These are phyloP conservation scores for Australoheros facetus DNA, from an alignment of 2,797 vertebrate genomes.

Conservation along the genomic window DNA sequence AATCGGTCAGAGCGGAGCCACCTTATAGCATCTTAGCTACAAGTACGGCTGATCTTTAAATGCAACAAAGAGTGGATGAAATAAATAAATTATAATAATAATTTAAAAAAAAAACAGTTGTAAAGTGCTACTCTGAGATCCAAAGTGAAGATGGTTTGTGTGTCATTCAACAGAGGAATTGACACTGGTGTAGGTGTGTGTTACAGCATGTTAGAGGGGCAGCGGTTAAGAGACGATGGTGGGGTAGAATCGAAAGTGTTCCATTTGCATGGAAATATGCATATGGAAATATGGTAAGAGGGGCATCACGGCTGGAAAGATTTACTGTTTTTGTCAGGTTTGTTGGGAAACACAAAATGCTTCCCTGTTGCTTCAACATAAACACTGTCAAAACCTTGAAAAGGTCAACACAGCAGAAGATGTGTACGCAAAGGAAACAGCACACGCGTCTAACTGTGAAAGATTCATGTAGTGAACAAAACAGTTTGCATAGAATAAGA, in stretches of 20 bases:
- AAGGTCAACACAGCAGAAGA: slow-evolving; percentile 46
- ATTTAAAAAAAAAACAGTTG: slow-evolving; percentile 19
- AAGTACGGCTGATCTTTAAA: slow-evolving; percentile 55
- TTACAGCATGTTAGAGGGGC: slow-evolving; percentile 21
- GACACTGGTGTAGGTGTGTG: slow-evolving; percentile 45
- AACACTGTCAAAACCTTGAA: slow-evolving; percentile 29
- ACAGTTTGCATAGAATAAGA: slow-evolving; percentile 15
- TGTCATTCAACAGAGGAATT: slow-evolving; percentile 48
- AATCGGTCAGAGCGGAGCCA: slow-evolving; percentile 45
- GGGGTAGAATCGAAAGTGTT: slow-evolving; percentile 51
- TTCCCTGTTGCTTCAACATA: slow-evolving; percentile 36
- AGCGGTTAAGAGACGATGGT: slow-evolving; percentile 21
- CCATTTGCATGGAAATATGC: slow-evolving; percentile 70
- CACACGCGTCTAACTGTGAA: slow-evolving; percentile 15
- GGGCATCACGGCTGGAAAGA: slow-evolving; percentile 20
- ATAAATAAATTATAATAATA: neutral
- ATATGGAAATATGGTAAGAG: slow-evolving; percentile 35
- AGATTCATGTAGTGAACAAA: slow-evolving; percentile 1
- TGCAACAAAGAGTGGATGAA: slow-evolving; percentile 35
- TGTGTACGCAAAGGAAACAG: slow-evolving; percentile 12
- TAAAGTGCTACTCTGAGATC: slow-evolving; percentile 38
- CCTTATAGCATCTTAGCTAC: slow-evolving; percentile 52
- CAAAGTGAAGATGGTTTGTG: slow-evolving; percentile 52
- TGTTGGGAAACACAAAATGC: slow-evolving; percentile 36
- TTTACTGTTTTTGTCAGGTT: slow-evolving; percentile 47